These are phyloP conservation scores for Chaunax sp. DNA, from an alignment of 2,797 vertebrate genomes.

Conservation along the genomic window DNA sequence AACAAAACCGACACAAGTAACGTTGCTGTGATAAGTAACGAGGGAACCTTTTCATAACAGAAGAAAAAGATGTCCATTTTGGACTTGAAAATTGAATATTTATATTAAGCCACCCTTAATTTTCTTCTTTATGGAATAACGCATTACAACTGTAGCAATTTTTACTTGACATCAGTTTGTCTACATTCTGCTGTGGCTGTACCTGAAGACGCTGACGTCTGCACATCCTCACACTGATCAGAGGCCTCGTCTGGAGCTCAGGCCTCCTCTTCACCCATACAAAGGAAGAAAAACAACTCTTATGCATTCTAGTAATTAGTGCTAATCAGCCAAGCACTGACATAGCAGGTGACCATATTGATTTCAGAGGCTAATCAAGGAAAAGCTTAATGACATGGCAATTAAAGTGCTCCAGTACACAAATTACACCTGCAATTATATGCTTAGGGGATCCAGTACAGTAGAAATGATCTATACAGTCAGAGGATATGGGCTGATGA, in stretches of 20 bases:
- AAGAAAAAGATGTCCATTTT: not conserved
- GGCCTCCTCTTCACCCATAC: slow-evolving; percentile 9
- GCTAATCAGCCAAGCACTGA: slow-evolving; percentile 62
- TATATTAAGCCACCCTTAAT: not conserved
- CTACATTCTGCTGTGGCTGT: slow-evolving; percentile 15
- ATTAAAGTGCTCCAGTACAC: slow-evolving; percentile 59
- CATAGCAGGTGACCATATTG: slow-evolving; percentile 59
- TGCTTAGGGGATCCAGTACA: slow-evolving; percentile 18
- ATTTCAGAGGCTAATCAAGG: slow-evolving; percentile 68
- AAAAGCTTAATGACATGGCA: slow-evolving; percentile 60
- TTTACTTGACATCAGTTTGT: not conserved
- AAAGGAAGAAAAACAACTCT: slow-evolving; percentile 50
- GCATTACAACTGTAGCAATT: not conserved
- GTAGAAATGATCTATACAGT: slow-evolving; percentile 18
- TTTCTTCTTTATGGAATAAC: not conserved
- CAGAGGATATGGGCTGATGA: slow-evolving; percentile 4
- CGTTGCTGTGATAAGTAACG: not conserved
- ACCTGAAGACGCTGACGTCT: not conserved
- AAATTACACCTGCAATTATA: slow-evolving; percentile 62
- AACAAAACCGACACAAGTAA: too few species aligned
- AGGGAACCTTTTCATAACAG: not conserved
- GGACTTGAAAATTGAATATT: not conserved
- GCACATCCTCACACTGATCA: slow-evolving; percentile 23
- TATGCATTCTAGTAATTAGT: slow-evolving; percentile 60
- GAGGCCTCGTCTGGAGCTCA: not conserved